Evolutionary conservation across 2,113 vertebrate genomes (phyloP).

Genomic region (Brachyhypopomus occidentalis): DNA sequence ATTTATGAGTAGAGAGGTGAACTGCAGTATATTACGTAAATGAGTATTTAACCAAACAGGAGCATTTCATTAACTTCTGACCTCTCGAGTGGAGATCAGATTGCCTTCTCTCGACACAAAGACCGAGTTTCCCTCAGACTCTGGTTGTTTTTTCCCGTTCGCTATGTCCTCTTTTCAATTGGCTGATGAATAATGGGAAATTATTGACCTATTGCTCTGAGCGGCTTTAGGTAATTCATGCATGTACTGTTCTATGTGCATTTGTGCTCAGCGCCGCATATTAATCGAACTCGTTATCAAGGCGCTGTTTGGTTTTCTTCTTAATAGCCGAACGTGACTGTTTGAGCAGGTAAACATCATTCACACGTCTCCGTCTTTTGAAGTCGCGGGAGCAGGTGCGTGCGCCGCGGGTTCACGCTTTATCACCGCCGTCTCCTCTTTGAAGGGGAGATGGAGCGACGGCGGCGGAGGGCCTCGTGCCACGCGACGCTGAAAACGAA

Average conservation of each 20-base stretch:
- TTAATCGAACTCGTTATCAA: slow-evolving; percentile 28
- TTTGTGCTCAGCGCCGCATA: slow-evolving; percentile 16
- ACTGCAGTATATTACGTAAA: slow-evolving; percentile 74
- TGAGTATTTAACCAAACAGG: slow-evolving; percentile 77
- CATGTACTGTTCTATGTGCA: background rate
- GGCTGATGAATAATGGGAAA: slow-evolving; percentile 25
- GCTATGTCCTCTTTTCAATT: background rate
- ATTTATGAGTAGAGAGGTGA: slow-evolving; percentile 74
- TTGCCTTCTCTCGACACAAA: slow-evolving; percentile 46
- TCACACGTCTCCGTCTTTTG: background rate
- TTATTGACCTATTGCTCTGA: slow-evolving; percentile 27
- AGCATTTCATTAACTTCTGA: slow-evolving; percentile 82
- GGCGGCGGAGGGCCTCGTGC: slow-evolving; percentile 62
- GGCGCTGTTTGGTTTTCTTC: slow-evolving; percentile 17
- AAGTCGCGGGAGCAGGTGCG: slow-evolving; percentile 25
- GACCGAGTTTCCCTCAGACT: slow-evolving; percentile 11
- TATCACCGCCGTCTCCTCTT: background rate
- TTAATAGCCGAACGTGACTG: slow-evolving; percentile 16
- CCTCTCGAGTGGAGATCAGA: slow-evolving; percentile 66
- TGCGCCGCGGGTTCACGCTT: no score
- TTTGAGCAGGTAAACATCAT: slow-evolving; percentile 11
- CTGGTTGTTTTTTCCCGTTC: background rate
- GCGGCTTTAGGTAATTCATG: slow-evolving; percentile 39
- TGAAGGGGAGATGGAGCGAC: slow-evolving; percentile 58
- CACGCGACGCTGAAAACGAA: slow-evolving; percentile 73